Percentiles rank a stretch among this genome's conserved stretches.
Evolutionary conservation across 1,140 invertebrate genomes (phyloP).

Genomic region (Dendrolimus kikuchii): DNA sequence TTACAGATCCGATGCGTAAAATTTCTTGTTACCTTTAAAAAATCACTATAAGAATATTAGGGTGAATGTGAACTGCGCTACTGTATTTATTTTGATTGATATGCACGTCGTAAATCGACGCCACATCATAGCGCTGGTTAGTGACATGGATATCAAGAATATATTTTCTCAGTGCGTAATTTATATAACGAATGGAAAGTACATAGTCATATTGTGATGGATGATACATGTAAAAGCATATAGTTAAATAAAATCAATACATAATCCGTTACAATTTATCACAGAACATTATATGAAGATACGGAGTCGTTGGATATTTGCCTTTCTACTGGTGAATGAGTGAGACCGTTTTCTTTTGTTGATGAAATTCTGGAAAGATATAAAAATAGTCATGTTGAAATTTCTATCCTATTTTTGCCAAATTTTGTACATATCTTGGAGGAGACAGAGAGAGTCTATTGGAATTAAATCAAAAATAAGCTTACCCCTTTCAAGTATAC

Average conservation of each 20-base stretch:
- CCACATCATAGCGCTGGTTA: no score
- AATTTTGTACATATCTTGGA: neutral
- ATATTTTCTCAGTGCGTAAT: no score
- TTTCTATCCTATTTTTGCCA: neutral
- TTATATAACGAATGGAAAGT: no score
- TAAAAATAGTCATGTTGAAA: neutral
- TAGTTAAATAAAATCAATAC: neutral
- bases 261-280: conserved; percentile 12
- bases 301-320: conserved; percentile 44
- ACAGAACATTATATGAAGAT: conserved; percentile 48
- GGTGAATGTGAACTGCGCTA: no score
- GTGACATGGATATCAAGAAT: no score
- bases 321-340: conserved; percentile 24
- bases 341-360: conserved; percentile 42
- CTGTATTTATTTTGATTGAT: no score
- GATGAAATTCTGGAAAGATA: conserved; percentile 49
- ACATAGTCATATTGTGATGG: neutral
- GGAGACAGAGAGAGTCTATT: neutral
- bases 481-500: conserved; percentile 2
- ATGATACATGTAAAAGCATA: neutral
- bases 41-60: no score
- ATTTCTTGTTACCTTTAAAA: no score
- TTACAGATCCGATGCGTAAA: no score
- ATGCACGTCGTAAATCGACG: no score
- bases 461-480: no score